phyloP scores from a whole-genome alignment of 2,888 invertebrate genomes.

The Ditula angustiorana region DNA sequence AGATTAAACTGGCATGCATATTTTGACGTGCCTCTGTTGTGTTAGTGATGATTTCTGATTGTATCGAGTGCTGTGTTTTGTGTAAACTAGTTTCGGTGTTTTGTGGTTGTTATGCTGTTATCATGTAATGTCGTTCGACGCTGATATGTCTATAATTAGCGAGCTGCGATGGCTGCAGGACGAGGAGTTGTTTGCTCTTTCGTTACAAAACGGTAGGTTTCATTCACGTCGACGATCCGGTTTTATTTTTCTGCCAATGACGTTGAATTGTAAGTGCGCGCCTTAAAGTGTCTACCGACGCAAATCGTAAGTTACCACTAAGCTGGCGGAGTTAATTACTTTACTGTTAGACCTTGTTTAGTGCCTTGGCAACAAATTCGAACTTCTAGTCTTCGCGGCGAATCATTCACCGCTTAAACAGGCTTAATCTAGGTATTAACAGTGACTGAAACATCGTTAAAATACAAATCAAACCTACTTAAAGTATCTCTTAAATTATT shows the following conservation, averaged over 20 bases:
- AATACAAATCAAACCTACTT: too few relatives aligned
- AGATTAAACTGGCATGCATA: conserved; percentile 48
- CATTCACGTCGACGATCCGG: conserved; percentile 38
- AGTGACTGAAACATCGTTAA: too few relatives aligned
- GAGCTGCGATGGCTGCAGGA: conserved; percentile 82
- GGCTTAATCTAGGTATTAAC: too few relatives aligned
- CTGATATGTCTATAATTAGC: conserved; percentile 83
- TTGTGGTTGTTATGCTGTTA: conserved; percentile 67
- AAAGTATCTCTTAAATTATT: not conserved
- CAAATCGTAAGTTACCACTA: conserved; percentile 37
- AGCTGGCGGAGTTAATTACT: conserved; percentile 37
- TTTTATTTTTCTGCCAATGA: conserved; percentile 40
- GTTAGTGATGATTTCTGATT: conserved; percentile 50
- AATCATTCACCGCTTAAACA: not conserved
- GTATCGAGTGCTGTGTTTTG: conserved; percentile 58
- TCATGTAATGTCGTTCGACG: conserved; percentile 78
- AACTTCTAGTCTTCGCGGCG: conserved; percentile 17
- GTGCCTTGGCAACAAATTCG: conserved; percentile 34
- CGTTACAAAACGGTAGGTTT: conserved; percentile 81
- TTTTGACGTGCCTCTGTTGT: conserved; percentile 73
- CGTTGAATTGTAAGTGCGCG: conserved; percentile 39
- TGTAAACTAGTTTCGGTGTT: conserved; percentile 55
- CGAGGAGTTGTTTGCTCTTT: conserved; percentile 80
- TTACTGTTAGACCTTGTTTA: conserved; percentile 40
- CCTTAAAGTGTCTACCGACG: conserved; percentile 38